Evolutionary conservation across 2,888 invertebrate genomes (phyloP).

Genomic region (Hemithea aestivaria): DNA sequence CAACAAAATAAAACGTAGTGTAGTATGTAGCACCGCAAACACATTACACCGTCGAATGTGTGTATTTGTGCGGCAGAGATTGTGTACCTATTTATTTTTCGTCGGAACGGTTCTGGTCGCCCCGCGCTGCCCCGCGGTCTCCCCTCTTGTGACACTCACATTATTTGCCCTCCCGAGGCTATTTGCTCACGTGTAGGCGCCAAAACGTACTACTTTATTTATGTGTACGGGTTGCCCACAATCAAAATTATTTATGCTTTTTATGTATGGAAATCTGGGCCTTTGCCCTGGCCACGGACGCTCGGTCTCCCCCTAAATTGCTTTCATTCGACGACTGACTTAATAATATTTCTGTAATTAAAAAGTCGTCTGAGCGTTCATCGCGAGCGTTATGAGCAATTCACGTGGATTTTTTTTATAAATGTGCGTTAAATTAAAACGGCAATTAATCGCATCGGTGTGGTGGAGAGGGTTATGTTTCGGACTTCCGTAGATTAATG

Average conservation of each 20-base stretch:
- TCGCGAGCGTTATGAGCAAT: conserved; percentile 50
- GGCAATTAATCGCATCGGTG: conserved; percentile 43
- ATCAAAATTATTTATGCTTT: conserved; percentile 73
- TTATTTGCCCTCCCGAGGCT: conserved; percentile 59
- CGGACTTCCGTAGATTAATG: conserved; percentile 29
- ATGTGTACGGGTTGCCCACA: conserved; percentile 56
- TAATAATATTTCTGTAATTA: conserved; percentile 75
- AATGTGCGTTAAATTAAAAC: conserved; percentile 43
- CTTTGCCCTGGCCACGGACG: conserved; percentile 44
- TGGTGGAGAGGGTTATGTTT: conserved; percentile 21
- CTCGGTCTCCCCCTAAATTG: conserved; percentile 47
- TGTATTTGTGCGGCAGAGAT: conserved; percentile 64
- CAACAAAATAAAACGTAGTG: conserved; percentile 49
- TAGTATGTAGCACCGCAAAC: conserved; percentile 56
- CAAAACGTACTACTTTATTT: conserved; percentile 64
- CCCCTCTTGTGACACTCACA: conserved; percentile 49
- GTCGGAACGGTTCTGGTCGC: conserved; percentile 37
- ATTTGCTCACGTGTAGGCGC: conserved; percentile 56
- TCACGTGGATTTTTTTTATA: conserved; percentile 47
- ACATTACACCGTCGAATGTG: conserved; percentile 65
- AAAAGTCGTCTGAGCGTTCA: conserved; percentile 60
- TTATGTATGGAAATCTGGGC: conserved; percentile 64
- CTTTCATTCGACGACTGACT: conserved; percentile 66
- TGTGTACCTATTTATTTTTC: conserved; percentile 72
- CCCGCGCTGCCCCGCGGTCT: conserved; percentile 25